Percentiles rank a stretch among this genome's conserved stretches.
Evolutionary conservation across 1,140 invertebrate species (phyloP).

Genomic region (Cydia splendana): DNA sequence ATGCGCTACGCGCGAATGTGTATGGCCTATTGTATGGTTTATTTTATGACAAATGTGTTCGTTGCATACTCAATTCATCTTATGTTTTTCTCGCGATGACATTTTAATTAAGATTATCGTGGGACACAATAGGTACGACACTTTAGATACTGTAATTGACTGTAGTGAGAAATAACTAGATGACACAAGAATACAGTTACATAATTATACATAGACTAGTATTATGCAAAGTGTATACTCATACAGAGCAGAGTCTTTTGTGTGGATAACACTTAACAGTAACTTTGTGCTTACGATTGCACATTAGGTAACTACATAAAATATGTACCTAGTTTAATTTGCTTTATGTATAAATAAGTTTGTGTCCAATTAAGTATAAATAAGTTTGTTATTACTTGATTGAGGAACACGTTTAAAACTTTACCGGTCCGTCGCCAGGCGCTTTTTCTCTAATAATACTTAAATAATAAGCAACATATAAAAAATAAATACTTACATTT

Average conservation of each 20-base stretch:
- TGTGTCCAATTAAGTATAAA: not conserved
- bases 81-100: not conserved
- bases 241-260: not conserved
- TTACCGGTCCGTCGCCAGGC: too few relatives aligned
- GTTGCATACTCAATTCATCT: conserved; percentile 14
- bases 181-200: conserved; percentile 40
- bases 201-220: not conserved
- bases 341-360: not conserved
- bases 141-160: not conserved
- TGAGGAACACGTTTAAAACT: too few relatives aligned
- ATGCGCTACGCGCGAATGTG: not conserved
- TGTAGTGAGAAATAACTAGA: conserved; percentile 43
- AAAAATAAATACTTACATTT: too few relatives aligned
- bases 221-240: not conserved
- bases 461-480: too few relatives aligned
- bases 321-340: too few relatives aligned
- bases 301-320: too few relatives aligned
- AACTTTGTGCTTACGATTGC: too few relatives aligned
- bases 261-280: too few relatives aligned
- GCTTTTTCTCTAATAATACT: too few relatives aligned
- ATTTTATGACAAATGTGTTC: not conserved
- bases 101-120: not conserved
- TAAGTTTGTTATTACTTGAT: too few relatives aligned
- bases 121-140: not conserved
- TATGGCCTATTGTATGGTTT: not conserved